Base-by-base conservation (phyloP, 2,113 vertebrate genomes). In the Gallinago jamesoni region DNA sequence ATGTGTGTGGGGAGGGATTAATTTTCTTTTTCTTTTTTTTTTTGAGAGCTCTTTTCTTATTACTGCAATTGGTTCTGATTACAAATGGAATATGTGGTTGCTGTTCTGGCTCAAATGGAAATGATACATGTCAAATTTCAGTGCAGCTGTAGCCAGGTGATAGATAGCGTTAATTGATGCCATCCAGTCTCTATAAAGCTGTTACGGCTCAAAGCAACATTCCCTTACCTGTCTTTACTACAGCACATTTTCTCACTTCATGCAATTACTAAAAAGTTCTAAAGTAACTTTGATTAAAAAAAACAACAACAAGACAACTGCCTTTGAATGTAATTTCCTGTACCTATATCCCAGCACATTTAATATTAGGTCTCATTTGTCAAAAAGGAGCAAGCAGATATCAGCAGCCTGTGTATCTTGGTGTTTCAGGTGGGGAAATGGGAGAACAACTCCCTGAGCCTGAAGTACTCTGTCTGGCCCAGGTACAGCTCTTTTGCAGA, bases 381-480 rank as follows among this genome's bases (percentile, higher is more conserved):
- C 37, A 37, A 47, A 62, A n/a, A 2, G 4, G 35, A 86, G 41
- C n/a, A 21, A 70, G 47, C 59, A 33, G 59, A 39, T 83, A 50
- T 60, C n/a, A 62, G 37, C 28, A 81, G 33, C 62, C 28, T 91
- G 20, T 93, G 20, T 85, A 1, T 96, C 77, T 96, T 87, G 89
- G 17, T 23, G 5, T 91, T 89, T 7, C 98, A 99, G 99, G 99
- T 99, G 97, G 99, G 99, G 13, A 99, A 98, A 91, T 99, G 99
- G 99, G 99, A 99, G 94, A 99, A 99, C 96, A 98, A 98, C 95
- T 99, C 98, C 7, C 97, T 99, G 97, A 99, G 98, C 59, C 98
- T 99, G 27, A 99, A 99, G 94, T 99, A 99, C 21, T 99, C 99
- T 0, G 99, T 99, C 95, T 99, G 99, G 99, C 99, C 99, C 0